Evolutionary conservation across 1,140 invertebrate species (phyloP).

Genomic region (Arion vulgaris): DNA sequence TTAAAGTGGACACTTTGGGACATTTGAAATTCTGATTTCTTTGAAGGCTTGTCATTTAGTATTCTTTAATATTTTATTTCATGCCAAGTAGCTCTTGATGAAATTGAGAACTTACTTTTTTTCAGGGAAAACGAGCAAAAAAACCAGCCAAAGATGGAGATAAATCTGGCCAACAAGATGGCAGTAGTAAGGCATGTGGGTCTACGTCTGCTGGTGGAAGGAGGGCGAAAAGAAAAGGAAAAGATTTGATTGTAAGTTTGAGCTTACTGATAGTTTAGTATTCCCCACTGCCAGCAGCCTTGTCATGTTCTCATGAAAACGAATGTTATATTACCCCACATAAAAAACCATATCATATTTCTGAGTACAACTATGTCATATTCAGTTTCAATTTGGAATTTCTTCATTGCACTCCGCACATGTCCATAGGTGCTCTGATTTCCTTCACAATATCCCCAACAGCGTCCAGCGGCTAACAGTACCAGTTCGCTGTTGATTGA

Average conservation of each 20-base stretch:
- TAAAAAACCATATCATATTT: neutral
- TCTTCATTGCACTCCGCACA: too few relatives aligned
- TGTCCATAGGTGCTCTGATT: too few relatives aligned
- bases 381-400: too few relatives aligned
- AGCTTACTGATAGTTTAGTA: neutral
- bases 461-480: too few relatives aligned
- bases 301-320: neutral
- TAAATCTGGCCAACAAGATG: neutral
- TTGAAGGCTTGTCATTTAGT: too few relatives aligned
- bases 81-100: too few relatives aligned
- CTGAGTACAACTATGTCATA: neutral
- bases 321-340: neutral
- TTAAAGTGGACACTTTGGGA: too few relatives aligned
- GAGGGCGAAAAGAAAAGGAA: neutral
- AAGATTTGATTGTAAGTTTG: slow-evolving; percentile 21
- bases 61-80: too few relatives aligned
- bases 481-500: too few relatives aligned
- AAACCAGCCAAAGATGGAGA: neutral
- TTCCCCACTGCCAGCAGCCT: neutral
- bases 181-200: neutral
- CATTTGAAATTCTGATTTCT: too few relatives aligned
- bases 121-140: slow-evolving; percentile 23
- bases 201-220: neutral
- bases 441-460: too few relatives aligned
- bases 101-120: too few relatives aligned